Evolutionary conservation across 2,888 invertebrate genomes (phyloP).

Genomic region (Epinotia ramella): DNA sequence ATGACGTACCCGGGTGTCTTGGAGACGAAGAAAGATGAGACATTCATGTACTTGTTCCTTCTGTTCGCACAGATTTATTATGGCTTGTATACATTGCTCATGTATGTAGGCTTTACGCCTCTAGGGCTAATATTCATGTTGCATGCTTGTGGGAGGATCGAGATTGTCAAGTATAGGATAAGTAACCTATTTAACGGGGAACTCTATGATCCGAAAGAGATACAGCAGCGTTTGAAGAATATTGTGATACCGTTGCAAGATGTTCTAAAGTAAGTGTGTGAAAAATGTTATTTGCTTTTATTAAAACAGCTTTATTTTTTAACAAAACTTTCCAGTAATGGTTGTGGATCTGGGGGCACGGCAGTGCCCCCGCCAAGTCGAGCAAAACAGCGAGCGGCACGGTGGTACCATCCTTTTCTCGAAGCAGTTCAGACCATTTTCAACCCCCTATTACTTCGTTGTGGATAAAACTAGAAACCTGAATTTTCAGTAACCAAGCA

Average conservation of each 20-base stretch:
- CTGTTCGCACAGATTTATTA: neutral
- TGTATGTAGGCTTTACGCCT: conserved; percentile 31
- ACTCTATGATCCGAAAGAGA: conserved; percentile 25
- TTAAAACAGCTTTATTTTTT: neutral
- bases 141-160: conserved; percentile 29
- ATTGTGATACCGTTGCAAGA: conserved; percentile 38
- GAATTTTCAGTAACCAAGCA: no score
- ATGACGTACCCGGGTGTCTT: conserved; percentile 16
- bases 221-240: conserved; percentile 27
- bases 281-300: neutral
- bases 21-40: conserved; percentile 18
- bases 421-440: no score
- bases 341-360: no score
- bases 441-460: no score
- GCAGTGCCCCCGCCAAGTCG: no score
- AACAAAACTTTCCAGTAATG: neutral
- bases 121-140: conserved; percentile 32
- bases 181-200: conserved; percentile 23
- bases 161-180: conserved; percentile 27
- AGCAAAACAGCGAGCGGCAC: no score
- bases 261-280: conserved; percentile 26
- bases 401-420: no score
- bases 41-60: conserved; percentile 4
- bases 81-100: conserved; percentile 11
- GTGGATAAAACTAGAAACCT: no score